These are phyloP conservation scores for Thymelicus acteon DNA, from an alignment of 2,888 invertebrate species.

Conservation along the genomic window DNA sequence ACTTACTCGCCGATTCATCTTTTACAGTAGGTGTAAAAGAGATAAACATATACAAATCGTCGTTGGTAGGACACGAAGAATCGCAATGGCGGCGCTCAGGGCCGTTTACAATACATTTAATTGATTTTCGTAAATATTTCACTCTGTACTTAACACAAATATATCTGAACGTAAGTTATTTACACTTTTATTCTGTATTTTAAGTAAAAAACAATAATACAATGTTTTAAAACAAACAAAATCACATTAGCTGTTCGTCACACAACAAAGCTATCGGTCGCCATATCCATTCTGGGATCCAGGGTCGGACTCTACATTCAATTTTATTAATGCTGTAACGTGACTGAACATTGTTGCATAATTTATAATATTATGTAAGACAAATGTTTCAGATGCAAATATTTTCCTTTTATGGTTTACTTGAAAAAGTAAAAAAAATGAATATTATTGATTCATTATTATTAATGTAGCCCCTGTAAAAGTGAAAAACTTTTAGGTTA, in stretches of 20 bases:
- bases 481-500: no score
- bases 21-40: slow-evolving; percentile 60
- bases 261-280: slow-evolving; percentile 69
- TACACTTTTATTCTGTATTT: slow-evolving; percentile 39
- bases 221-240: slow-evolving; percentile 60
- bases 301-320: slow-evolving; percentile 58
- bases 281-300: slow-evolving; percentile 74
- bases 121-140: slow-evolving; percentile 48
- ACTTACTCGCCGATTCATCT: slow-evolving; percentile 55
- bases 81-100: slow-evolving; percentile 69
- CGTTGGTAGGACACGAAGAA: slow-evolving; percentile 55
- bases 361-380: no score
- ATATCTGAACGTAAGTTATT: slow-evolving; percentile 13
- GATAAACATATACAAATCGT: slow-evolving; percentile 60
- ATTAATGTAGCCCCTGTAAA: no score
- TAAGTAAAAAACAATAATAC: slow-evolving; percentile 42
- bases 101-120: slow-evolving; percentile 58
- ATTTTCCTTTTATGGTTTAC: no score
- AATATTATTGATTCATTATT: no score
- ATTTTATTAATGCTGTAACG: background rate
- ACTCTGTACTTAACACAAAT: slow-evolving; percentile 31
- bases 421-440: no score
- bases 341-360: no score
- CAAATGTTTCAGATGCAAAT: no score
- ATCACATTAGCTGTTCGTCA: slow-evolving; percentile 69